phyloP scores from a whole-genome alignment of 2,797 vertebrate genomes.

The Sebastes umbrosus region DNA sequence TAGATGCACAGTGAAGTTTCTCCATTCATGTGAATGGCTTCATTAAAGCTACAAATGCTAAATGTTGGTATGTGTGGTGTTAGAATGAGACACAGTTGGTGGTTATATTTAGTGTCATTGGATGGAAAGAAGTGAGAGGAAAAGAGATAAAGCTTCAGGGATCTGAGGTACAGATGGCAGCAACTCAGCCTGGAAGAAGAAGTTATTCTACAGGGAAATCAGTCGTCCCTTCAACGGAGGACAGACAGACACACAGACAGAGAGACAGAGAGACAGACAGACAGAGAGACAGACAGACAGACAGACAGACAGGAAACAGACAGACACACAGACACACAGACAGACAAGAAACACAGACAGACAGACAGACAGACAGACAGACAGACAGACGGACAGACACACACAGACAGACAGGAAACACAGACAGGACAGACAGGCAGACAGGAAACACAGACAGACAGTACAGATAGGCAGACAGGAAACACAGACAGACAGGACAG shows the following conservation, averaged over 20 bases:
- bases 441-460: background rate
- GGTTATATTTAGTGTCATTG: conserved; percentile 39
- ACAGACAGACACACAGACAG: background rate
- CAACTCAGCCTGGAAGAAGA: conserved; percentile 77
- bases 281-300: background rate
- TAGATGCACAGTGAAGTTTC: background rate
- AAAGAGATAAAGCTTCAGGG: conserved; percentile 39
- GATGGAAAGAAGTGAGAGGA: conserved; percentile 9
- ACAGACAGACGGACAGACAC: too few relatives aligned
- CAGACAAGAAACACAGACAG: background rate
- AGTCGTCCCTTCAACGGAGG: conserved; percentile 66
- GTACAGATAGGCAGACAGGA: background rate
- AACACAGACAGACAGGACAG: background rate
- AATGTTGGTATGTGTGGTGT: conserved; percentile 6
- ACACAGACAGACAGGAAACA: too few relatives aligned
- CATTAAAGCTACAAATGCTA: background rate
- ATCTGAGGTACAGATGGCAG: conserved; percentile 76
- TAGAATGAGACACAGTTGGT: conserved; percentile 36
- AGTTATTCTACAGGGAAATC: conserved; percentile 75
- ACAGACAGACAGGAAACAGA: background rate
- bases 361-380: background rate
- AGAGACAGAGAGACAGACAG: background rate
- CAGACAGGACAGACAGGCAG: background rate
- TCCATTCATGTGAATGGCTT: background rate
- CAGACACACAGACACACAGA: background rate